Evolutionary conservation across 2,888 invertebrate genomes (phyloP).

Genomic region (Iphiclides podalirius): DNA sequence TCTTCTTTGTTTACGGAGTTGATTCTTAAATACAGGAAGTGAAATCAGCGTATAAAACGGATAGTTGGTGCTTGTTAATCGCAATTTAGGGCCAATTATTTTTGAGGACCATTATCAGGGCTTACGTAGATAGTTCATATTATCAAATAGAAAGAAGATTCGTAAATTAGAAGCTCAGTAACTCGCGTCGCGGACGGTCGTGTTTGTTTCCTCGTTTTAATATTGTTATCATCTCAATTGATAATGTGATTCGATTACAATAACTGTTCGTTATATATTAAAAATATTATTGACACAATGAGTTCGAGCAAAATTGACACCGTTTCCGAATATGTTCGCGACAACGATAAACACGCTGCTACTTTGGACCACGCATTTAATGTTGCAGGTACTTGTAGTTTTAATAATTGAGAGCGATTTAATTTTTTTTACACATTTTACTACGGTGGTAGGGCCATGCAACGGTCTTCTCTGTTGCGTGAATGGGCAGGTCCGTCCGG

Average conservation of each 20-base stretch:
- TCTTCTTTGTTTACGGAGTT: too few relatives aligned
- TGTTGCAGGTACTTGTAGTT: slow-evolving; percentile 12
- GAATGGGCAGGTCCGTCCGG: too few relatives aligned
- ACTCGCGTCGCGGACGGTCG: slow-evolving; percentile 3
- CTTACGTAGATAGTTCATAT: slow-evolving; percentile 1
- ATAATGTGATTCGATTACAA: background rate
- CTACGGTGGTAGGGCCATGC: too few relatives aligned
- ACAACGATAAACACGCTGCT: slow-evolving; percentile 3
- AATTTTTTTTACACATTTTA: too few relatives aligned
- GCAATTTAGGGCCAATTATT: too few relatives aligned
- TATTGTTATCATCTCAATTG: background rate
- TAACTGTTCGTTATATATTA: too few relatives aligned
- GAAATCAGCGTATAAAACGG: too few relatives aligned
- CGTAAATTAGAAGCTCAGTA: slow-evolving; percentile 1
- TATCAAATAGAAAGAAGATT: slow-evolving; percentile 14
- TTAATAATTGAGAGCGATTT: too few relatives aligned
- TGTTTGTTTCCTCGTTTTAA: background rate
- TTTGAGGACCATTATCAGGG: slow-evolving; percentile 6
- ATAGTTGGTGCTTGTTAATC: too few relatives aligned
- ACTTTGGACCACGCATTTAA: slow-evolving; percentile 17
- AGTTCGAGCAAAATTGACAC: slow-evolving; percentile 5
- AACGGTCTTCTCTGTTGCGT: too few relatives aligned
- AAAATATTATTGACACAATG: slow-evolving; percentile 4
- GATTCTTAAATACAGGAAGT: too few relatives aligned
- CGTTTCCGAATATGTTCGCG: slow-evolving; percentile 2